Conservation (phyloP, 2,113 vertebrate species). For the Nerophis ophidion region DNA sequence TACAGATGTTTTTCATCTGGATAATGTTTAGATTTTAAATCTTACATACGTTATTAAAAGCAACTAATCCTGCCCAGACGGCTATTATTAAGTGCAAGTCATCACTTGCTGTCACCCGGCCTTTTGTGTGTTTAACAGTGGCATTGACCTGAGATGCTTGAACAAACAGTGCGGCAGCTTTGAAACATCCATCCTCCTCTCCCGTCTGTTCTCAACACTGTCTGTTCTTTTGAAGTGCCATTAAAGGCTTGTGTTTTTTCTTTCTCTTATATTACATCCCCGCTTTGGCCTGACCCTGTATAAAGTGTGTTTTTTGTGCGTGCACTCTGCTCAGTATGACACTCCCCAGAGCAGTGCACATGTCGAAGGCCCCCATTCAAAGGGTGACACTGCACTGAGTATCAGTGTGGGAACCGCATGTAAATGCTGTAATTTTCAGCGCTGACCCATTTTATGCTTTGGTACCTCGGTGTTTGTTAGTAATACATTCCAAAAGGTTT, state of each 20-base stretch:
- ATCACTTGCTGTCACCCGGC: conserved; percentile 38
- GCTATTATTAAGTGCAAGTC: conserved; percentile 27
- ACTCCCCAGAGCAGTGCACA: conserved; percentile 51
- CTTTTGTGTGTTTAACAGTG: conserved; percentile 59
- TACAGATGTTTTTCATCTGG: background rate
- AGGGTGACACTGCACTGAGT: conserved; percentile 26
- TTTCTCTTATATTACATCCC: conserved; percentile 38
- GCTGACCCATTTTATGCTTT: too few relatives aligned
- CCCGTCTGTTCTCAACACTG: conserved; percentile 46
- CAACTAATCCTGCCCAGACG: conserved; percentile 2
- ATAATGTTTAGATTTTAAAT: background rate
- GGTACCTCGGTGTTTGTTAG: too few relatives aligned
- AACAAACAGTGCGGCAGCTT: conserved; percentile 57
- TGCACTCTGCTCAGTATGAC: conserved; percentile 49
- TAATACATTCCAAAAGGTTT: too few relatives aligned
- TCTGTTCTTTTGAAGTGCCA: conserved; percentile 64
- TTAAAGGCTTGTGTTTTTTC: conserved; percentile 40
- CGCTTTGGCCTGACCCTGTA: conserved; percentile 54
- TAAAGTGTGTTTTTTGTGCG: conserved; percentile 58
- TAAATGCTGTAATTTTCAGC: too few relatives aligned
- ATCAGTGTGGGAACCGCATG: conserved; percentile 29
- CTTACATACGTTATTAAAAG: background rate
- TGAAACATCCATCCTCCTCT: conserved; percentile 46
- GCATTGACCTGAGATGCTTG: conserved; percentile 60
- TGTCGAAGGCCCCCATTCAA: conserved; percentile 23